Percentiles rank a stretch among this genome's conserved stretches.
phyloP scores from a whole-genome alignment of 2,797 vertebrate species.

The Phataginus tetradactyla region DNA sequence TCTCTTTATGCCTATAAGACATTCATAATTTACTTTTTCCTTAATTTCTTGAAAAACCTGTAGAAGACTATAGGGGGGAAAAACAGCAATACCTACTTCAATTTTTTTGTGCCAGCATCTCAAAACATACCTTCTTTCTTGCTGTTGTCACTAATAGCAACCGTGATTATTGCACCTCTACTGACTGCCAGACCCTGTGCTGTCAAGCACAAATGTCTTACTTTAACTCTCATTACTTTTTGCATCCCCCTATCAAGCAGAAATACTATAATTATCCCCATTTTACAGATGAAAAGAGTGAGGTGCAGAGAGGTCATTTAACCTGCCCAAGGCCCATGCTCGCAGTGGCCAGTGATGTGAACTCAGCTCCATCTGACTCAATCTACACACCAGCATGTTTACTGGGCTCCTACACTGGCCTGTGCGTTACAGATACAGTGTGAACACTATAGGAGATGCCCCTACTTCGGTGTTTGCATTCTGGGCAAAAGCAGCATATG shows the following conservation, averaged over 20 bases:
- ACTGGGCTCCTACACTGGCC: background rate
- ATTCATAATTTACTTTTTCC: background rate
- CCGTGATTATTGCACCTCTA: no score
- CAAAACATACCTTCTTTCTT: background rate
- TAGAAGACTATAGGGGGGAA: background rate
- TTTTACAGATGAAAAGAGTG: background rate
- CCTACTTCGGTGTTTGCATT: background rate
- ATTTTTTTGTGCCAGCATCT: background rate
- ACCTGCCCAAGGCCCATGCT: background rate
- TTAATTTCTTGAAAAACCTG: background rate
- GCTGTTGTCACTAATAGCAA: background rate
- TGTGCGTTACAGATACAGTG: rapidly evolving
- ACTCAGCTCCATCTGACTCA: background rate
- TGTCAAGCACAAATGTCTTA: background rate
- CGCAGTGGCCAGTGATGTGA: background rate
- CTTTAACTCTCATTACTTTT: background rate
- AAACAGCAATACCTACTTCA: background rate
- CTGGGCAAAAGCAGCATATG: rapidly evolving
- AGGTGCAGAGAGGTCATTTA: background rate
- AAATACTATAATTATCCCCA: background rate
- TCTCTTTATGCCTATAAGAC: background rate
- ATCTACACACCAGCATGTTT: rapidly evolving
- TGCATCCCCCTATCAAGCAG: background rate
- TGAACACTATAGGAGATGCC: no score
- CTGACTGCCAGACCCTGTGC: background rate